phyloP scores from a whole-genome alignment of 1,140 invertebrate genomes.

The Acromyrmex heyeri region DNA sequence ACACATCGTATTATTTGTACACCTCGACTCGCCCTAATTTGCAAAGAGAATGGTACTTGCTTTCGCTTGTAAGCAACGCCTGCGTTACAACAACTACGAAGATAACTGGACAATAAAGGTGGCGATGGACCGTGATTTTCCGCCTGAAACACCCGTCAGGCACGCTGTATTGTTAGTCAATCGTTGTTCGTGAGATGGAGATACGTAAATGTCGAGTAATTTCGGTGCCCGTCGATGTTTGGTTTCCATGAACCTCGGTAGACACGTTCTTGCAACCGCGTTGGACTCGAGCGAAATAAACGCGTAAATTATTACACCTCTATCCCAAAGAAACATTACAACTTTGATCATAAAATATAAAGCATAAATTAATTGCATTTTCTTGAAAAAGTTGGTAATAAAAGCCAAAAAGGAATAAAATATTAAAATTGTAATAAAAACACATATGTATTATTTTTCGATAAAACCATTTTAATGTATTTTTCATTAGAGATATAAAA shows the following conservation, averaged over 20 bases:
- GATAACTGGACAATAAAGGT: constrained; percentile 13
- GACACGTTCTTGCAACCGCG: neutral
- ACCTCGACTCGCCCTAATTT: constrained; percentile 59
- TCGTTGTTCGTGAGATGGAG: constrained; percentile 51
- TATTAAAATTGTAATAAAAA: no score
- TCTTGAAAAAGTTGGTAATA: no score
- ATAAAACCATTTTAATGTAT: no score
- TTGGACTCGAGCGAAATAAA: constrained; percentile 26
- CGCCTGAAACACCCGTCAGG: constrained; percentile 8
- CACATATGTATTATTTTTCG: no score
- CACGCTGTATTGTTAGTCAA: constrained; percentile 31
- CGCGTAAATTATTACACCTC: neutral
- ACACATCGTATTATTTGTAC: constrained; percentile 45
- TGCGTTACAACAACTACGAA: neutral
- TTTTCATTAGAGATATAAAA: no score
- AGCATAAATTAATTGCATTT: no score
- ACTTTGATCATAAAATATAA: no score
- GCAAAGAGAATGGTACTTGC: constrained; percentile 25
- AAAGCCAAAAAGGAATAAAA: no score
- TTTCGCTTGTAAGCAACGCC: constrained; percentile 5
- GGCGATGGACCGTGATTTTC: constrained; percentile 11
- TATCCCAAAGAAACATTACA: neutral
- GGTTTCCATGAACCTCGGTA: neutral
- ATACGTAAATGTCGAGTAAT: constrained; percentile 38
- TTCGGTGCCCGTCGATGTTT: neutral